Evolutionary conservation across 2,113 vertebrate genomes (phyloP), one percentile per base, ranked within the genome.

Genomic region (Etheostoma spectabile): DNA sequence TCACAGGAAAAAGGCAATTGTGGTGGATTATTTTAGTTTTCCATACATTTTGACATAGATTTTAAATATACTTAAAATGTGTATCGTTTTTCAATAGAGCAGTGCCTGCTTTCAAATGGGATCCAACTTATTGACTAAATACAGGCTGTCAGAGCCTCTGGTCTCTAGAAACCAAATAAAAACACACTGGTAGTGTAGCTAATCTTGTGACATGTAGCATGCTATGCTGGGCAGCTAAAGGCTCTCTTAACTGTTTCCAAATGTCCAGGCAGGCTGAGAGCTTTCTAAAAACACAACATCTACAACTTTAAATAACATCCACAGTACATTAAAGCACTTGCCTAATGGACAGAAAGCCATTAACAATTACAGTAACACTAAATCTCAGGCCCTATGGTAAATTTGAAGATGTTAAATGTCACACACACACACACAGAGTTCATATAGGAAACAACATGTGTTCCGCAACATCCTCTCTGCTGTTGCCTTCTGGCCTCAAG

Each of bases 191-290:
- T 72, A 79, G 80, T 74, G 78, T n/a, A 80, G 78, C 84, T 75
- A 84, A 88, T 88, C 93, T 91, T 90, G 90, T 93, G 92, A 92
- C 85, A 91, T 86, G 84, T 88, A 88, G 88, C 87, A 85, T 86
- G 89, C 79, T 86, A 88, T 52, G 77, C 82, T 22, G 84, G 83
- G 77, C 88, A 76, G 89, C 85, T 92, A 88, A 79, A 90, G 88
- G 88, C 87, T 91, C 71, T 85, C 74, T 82, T 53, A 74, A 85
- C 74, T 11, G 21, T 73, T 86, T 84, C 74, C 70, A 83, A 77
- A 80, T 48, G 79, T 56, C 35, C 38, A 22, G 61, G n/a, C 73
- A 57, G 74, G 30, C 52, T 22, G 22, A 84, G 49, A 61, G 57
- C 46, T 60, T 60, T 71, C 53, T 42, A 16, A 42, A 67, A 64